Evolutionary conservation across 2,113 vertebrate genomes (phyloP).

Genomic region (Hassar affinis): DNA sequence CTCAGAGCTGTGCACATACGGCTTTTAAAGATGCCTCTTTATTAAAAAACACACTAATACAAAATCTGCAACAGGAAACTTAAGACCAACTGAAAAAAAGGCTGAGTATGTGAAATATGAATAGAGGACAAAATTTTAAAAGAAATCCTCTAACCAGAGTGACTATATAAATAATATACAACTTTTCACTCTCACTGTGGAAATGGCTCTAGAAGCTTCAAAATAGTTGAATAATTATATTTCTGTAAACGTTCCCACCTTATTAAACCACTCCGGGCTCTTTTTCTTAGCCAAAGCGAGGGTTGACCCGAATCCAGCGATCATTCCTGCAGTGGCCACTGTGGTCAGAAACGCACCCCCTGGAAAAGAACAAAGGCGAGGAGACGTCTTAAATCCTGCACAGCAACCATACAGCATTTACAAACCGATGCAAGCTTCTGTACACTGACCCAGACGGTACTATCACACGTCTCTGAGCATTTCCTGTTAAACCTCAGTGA

Average conservation of each 20-base stretch:
- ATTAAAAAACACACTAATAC: background rate
- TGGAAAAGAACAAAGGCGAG: constrained; percentile 57
- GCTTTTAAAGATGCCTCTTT: no score
- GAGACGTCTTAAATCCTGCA: background rate
- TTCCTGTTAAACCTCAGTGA: background rate
- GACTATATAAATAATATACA: no score
- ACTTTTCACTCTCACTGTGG: no score
- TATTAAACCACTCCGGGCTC: constrained; percentile 88
- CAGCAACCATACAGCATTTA: background rate
- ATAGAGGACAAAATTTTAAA: background rate
- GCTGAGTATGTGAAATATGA: background rate
- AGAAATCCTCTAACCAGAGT: background rate
- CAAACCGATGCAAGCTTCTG: no score
- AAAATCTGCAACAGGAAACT: background rate
- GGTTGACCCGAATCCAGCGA: constrained; percentile 87
- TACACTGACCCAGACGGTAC: background rate
- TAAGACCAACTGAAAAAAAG: no score
- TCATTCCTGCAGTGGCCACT: constrained; percentile 81
- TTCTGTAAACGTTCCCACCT: constrained; percentile 75
- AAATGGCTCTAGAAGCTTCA: no score
- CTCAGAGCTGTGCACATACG: no score
- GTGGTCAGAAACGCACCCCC: constrained; percentile 86
- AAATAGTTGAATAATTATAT: background rate
- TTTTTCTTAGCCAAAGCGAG: constrained; percentile 89
- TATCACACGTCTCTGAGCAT: background rate